Evolutionary conservation across 1,140 invertebrate genomes (phyloP), one percentile per base, ranked within the genome.

Genomic region (Drosophila repletoides): DNA sequence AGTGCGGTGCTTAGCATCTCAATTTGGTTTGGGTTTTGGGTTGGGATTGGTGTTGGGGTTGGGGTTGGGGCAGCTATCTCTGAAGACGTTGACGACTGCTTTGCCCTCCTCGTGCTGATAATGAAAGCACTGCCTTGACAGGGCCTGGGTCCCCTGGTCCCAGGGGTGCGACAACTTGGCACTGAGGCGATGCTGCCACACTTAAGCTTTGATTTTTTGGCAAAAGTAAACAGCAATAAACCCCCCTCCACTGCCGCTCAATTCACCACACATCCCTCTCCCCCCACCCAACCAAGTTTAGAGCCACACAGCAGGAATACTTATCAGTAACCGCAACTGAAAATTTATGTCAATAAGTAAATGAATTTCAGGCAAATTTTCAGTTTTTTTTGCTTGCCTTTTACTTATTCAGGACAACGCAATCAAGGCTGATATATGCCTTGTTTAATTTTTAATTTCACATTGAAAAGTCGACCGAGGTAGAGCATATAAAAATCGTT

Each of bases 301-400:
- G n/a, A n/a, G n/a, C n/a, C 26, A 55, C 17, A 15, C 45, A 19
- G 14, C 14, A 21, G 9, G 45, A 55, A 49, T 55, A 34, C 49
- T 77, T 77, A 77, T 77, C 74, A 61, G 45, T 24, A 48, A 59
- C 38, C 64, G 63, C 76, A 66, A 56, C 43, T 34, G 59, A 60
- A 70, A 68, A 67, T 79, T 58, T 79, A 79, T 76, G 76, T 76
- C 72, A 76, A 72, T 76, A 81, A 65, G 76, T 83, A 76, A 83
- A 81, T 81, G 59, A 81, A 81, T 83, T 81, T 83, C 36, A 58
- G 63, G 52, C 65, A 69, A 72, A 76, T 83, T 66, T 49, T 56
- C 33, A 29, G 31, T 21, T 22, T 40, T 56, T 51, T 58, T 48
- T 43, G 52, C 34, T 19, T 9, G 5, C 6, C 14, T 29, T 48